Evolutionary conservation across 2,113 vertebrate species (phyloP), one percentile per base, ranked within the genome.

Genomic region (Uropsilus gracilis): DNA sequence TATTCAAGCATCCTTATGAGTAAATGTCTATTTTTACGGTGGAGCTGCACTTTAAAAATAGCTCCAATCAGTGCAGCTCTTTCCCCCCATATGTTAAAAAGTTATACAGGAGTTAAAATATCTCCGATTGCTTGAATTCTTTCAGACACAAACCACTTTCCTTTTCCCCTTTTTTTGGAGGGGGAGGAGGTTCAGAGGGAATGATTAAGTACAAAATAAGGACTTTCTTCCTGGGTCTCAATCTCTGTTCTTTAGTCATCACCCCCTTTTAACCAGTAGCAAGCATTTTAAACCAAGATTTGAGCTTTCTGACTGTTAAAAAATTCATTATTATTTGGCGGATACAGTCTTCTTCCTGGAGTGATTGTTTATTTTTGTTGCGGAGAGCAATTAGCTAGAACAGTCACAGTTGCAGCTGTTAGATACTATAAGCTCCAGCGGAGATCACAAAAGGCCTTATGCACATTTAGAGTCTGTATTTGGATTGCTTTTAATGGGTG

Each of bases 331-430:
- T 96, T 98, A 97, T 97, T 98, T 98, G 91, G 94, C 81, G 94
- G 86, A 75, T 97, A 97, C 46, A 91, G 63, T 95, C 84, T 95
- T 95, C 94, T 97, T 98, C 88, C 97, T 97, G 95, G 94, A 97
- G 94, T 57, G 81, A 96, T 97, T 98, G 94, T 98, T 98, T 97
- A 95, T 98, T 98, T 98, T 96, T 96, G 95, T 97, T 96, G 71
- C 94, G 97, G 96, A 64, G 92, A 97, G 96, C 97, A 98, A 98
- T 98, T 98, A 98, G 96, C 97, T 96, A 55, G 97, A 97, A 95
- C 90, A 97, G 97, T 97, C 95, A 96, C 95, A 91, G 94, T 97
- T 97, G 96, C 98, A 98, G 97, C 97, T 98, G 97, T 97, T 98
- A 77, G 75, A 95, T 93, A 95, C 95, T 86, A 34, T 69, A 95